Base-by-base conservation (phyloP, 2,113 vertebrate species). In the Oriolus oriolus region DNA sequence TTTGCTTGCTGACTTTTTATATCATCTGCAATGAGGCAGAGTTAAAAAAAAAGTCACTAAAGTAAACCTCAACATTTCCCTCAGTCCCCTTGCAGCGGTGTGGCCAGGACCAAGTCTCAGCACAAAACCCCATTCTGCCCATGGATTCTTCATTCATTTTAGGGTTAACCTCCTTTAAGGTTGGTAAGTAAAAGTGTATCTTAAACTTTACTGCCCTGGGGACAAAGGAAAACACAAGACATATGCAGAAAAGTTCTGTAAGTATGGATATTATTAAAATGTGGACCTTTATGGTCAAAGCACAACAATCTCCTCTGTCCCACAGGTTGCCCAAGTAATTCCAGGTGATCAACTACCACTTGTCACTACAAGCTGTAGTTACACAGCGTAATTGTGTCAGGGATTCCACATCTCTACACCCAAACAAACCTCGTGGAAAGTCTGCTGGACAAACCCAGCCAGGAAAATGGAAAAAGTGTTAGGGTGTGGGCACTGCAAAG, bases 301-400 rank as follows among this genome's bases (percentile, higher is more conserved):
- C 61, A 52, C 1, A 2, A 8, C 11, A 42, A 33, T 47, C 5
- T 71, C 26, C 70, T 57, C 39, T 39, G 39, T 6, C 31, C 26
- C 75, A 16, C 37, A 20, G 3, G 11, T 11, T 61, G 50, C 15
- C 39, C 56, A 52, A 9, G 28, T 41, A 47, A 56, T 35, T 71
- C 41, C 21, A 33, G n/a, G 24, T 1, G 3, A 53, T 31, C 27
- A 37, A 8, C 6, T 14, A 28, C 22, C 56, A 16, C 42, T 28
- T 33, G 41, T 56, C n/a, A 28, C 47, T 37, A n/a, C 61, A 17
- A 54, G n/a, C 2, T 22, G 18, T 2, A 27, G n/a, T 52, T 44
- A 37, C 44, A 21, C 6, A 41, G 31, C 8, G 1, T 24, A 18
- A 30, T 0, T 30, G 9, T 3, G 47, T 5, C 26, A 16, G 12